Evolutionary conservation across 2,888 invertebrate genomes (phyloP).

Genomic region (Leptogaster cylindrica): DNA sequence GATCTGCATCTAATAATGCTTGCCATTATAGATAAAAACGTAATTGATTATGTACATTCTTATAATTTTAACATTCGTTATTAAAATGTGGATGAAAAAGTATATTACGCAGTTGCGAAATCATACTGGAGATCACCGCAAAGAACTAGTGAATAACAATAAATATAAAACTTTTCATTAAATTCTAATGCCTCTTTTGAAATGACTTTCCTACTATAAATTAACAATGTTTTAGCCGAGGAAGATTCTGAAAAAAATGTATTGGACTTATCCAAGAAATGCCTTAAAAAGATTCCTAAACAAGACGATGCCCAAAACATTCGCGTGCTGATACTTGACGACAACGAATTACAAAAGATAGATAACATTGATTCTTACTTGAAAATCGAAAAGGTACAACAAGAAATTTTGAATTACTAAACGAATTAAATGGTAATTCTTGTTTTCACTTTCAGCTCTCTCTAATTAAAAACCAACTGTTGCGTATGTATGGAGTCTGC

Average conservation of each 20-base stretch:
- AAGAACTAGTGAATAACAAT: too few relatives aligned
- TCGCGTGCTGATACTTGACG: constrained; percentile 77
- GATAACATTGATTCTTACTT: constrained; percentile 86
- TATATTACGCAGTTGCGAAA: too few relatives aligned
- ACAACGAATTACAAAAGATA: constrained; percentile 85
- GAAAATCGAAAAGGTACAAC: constrained; percentile 80
- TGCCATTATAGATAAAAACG: too few relatives aligned
- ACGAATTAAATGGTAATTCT: not conserved
- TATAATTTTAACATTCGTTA: too few relatives aligned
- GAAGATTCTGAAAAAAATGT: constrained; percentile 60
- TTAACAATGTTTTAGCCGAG: constrained; percentile 55
- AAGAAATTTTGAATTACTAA: constrained; percentile 6
- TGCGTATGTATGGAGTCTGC: constrained; percentile 87
- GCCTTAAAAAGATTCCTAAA: constrained; percentile 80
- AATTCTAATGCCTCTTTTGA: too few relatives aligned
- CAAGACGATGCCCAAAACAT: constrained; percentile 72
- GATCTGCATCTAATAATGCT: too few relatives aligned
- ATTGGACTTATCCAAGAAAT: constrained; percentile 79
- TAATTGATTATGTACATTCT: too few relatives aligned
- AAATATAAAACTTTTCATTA: too few relatives aligned
- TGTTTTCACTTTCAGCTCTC: constrained; percentile 71
- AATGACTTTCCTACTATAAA: too few relatives aligned
- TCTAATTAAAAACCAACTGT: constrained; percentile 81
- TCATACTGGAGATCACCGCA: too few relatives aligned
- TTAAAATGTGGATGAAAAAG: too few relatives aligned